A percentile compares a stretch with the other conserved stretches of the same genome.
Conservation (phyloP, 2,797 vertebrate genomes). For the Sebastes hubbsi region DNA sequence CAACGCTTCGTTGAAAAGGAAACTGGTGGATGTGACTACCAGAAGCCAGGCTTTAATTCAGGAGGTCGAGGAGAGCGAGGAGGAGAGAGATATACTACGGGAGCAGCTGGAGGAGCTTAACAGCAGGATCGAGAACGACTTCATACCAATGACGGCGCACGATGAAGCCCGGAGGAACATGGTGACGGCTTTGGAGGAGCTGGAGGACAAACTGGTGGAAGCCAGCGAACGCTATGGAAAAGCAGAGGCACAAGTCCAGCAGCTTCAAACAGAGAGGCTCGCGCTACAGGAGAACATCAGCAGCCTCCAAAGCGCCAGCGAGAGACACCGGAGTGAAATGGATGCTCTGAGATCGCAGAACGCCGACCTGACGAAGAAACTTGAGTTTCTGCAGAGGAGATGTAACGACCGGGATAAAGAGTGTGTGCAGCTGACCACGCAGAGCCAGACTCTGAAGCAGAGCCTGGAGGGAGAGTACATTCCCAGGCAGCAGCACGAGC, state of each 20-base stretch:
- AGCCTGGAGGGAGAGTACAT: slow-evolving; percentile 84
- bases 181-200: slow-evolving; percentile 81
- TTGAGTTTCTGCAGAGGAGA: slow-evolving; percentile 80
- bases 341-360: slow-evolving; percentile 77
- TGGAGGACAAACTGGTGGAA: slow-evolving; percentile 89
- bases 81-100: slow-evolving; percentile 83
- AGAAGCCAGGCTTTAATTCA: slow-evolving; percentile 87
- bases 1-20: slow-evolving; percentile 81
- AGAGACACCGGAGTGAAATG: slow-evolving; percentile 81
- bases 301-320: slow-evolving; percentile 73
- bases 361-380: slow-evolving; percentile 77
- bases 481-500: slow-evolving; percentile 82
- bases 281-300: slow-evolving; percentile 79
- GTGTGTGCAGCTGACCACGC: slow-evolving; percentile 70
- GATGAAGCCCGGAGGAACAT: slow-evolving; percentile 87
- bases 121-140: slow-evolving; percentile 86
- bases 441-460: slow-evolving; percentile 81
- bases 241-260: slow-evolving; percentile 85
- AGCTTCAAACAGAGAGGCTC: slow-evolving; percentile 82
- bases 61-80: slow-evolving; percentile 83
- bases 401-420: slow-evolving; percentile 80
- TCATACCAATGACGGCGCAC: slow-evolving; percentile 84
- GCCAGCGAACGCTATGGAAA: slow-evolving; percentile 82
- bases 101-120: slow-evolving; percentile 87
- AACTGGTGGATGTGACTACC: slow-evolving; percentile 82